Evolutionary conservation across 2,888 invertebrate species (phyloP), one percentile per base, ranked within the genome.

Genomic region (Sturmia bella): DNA sequence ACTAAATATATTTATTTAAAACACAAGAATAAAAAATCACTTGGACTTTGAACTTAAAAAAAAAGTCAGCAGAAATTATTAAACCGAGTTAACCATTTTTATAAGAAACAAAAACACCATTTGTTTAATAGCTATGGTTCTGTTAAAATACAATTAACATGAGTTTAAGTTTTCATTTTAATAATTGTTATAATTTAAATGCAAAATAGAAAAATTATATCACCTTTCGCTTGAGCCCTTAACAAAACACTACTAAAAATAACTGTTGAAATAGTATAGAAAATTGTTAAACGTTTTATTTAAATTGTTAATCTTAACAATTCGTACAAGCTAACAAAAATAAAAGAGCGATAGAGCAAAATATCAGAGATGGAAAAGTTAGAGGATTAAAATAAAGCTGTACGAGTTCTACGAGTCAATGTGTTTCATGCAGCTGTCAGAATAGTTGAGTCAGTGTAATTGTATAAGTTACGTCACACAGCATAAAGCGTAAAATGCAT

Each of bases 201-300:
- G n/a, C 27, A 45, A 56, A 24, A 41, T n/a, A n/a, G n/a, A n/a
- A n/a, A n/a, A n/a, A n/a, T n/a, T n/a, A n/a, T n/a, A n/a, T 50
- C 57, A 78, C 64, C 64, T 64, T 64, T 73, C 68, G 59, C 37
- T 69, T 50, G 66, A 68, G 77, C 84, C 61, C 52, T 74, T 84
- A 84, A 78, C 64, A 74, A 76, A 66, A 48, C 61, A 56, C 63
- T 19, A 76, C 57, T 74, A 84, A 83, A 27, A 57, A 50, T 52
- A 59, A 66, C 45, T 74, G 45, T 78, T 56, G 66, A 37, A 45
- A 54, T 1, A 37, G 21, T 52, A 57, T n/a, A n/a, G 27, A 61
- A 57, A 68, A 27, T 50, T 66, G 39, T 68, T 59, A 32, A 68
- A 41, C 11, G 57, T 52, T 52, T 39, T 0, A 48, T 15, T 15